These are phyloP conservation scores for Vicugna pacos DNA, from an alignment of 2,113 vertebrate species.

Conservation along the genomic window DNA sequence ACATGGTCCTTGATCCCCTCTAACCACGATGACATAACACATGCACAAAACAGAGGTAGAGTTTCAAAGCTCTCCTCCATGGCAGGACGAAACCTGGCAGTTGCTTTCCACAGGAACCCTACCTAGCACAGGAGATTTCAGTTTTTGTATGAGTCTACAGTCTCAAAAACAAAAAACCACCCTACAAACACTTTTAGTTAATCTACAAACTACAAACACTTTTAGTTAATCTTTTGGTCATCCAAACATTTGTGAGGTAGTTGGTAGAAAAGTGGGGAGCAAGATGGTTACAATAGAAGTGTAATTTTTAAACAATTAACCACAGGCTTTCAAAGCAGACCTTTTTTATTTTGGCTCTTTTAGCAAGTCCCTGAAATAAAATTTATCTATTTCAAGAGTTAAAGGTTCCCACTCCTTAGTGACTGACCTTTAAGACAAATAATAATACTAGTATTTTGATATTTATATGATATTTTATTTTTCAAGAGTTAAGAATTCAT, in stretches of 20 bases:
- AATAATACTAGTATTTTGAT: slow-evolving; percentile 41
- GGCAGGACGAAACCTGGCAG: not conserved
- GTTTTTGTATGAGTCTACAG: not conserved
- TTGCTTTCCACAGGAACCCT: not conserved
- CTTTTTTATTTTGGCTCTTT: slow-evolving; percentile 1
- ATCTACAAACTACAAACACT: not conserved
- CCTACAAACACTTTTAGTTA: not conserved
- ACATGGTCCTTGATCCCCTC: not conserved
- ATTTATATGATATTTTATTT: slow-evolving; percentile 25
- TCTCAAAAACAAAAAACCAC: not conserved
- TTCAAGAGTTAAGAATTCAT: slow-evolving; percentile 13
- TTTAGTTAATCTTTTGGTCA: not conserved
- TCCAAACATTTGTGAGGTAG: not conserved
- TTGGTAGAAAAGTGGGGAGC: not conserved
- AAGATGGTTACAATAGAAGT: not conserved
- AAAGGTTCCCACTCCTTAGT: not conserved
- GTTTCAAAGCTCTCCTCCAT: not conserved
- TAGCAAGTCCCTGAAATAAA: not conserved
- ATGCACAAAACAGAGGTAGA: not conserved
- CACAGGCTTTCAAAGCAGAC: not conserved
- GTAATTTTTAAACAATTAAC: not conserved
- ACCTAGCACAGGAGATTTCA: not conserved
- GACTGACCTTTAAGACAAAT: slow-evolving; percentile 6
- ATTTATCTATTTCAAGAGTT: slow-evolving; percentile 17
- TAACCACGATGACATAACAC: not conserved